Percentiles rank a stretch among this genome's conserved stretches.
These are phyloP conservation scores for Phortica magna DNA, from an alignment of 2,888 invertebrate species.

Conservation along the genomic window DNA sequence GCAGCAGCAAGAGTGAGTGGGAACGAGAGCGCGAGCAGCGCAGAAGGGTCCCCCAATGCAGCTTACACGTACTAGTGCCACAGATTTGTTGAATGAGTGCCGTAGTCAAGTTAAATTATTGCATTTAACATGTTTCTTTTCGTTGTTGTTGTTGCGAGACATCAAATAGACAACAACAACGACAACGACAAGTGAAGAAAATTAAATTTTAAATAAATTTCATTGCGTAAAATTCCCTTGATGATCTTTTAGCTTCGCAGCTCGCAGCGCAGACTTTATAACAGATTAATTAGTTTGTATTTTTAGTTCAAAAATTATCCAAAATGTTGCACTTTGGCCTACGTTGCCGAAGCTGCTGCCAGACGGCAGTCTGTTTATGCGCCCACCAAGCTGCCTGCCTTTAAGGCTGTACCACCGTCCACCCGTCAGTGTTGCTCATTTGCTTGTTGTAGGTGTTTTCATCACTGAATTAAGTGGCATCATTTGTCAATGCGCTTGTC, in stretches of 20 bases:
- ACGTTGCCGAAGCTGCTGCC: background rate
- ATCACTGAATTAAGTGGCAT: constrained; percentile 64
- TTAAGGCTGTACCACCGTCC: too few relatives aligned
- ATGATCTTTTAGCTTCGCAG: constrained; percentile 44
- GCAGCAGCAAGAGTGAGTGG: too few relatives aligned
- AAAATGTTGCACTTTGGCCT: constrained; percentile 51
- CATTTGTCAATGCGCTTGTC: constrained; percentile 61
- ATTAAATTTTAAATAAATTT: constrained; percentile 18
- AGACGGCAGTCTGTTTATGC: background rate
- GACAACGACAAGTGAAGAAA: background rate
- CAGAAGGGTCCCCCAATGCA: background rate
- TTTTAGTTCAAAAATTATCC: constrained; percentile 64
- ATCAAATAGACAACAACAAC: background rate
- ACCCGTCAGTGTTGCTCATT: background rate
- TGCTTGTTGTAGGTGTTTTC: constrained; percentile 20
- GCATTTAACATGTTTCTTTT: constrained; percentile 26
- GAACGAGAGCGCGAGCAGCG: too few relatives aligned
- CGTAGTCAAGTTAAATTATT: constrained; percentile 21
- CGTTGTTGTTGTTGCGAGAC: background rate
- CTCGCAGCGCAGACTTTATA: background rate
- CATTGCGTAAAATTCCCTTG: constrained; percentile 46
- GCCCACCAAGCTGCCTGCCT: too few relatives aligned
- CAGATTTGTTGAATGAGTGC: constrained; percentile 8
- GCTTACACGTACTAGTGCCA: constrained; percentile 3
- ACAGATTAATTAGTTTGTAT: constrained; percentile 69